Conservation (phyloP, 2,113 vertebrate species). For the Protobothrops mucrosquamatus region DNA sequence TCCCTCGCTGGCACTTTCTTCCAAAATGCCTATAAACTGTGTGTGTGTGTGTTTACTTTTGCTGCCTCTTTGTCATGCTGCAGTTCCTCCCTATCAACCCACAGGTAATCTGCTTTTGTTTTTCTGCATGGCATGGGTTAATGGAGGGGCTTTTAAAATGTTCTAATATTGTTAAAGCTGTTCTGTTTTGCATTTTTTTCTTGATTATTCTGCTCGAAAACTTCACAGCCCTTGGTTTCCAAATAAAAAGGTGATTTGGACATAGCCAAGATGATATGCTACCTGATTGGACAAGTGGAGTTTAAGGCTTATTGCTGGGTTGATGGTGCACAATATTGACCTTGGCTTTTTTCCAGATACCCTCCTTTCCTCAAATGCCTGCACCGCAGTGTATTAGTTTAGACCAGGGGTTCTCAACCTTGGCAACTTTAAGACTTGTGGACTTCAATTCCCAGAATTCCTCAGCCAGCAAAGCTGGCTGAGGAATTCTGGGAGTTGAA, state of each 20-base stretch:
- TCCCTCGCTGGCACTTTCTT: conserved; percentile 27
- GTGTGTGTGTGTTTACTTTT: conserved; percentile 52
- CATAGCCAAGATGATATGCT: conserved; percentile 33
- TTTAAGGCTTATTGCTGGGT: conserved; percentile 3
- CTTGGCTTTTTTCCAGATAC: not conserved
- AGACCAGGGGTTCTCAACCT: no score
- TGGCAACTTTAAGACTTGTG: no score
- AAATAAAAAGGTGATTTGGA: conserved; percentile 47
- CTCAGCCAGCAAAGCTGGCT: no score
- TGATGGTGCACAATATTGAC: not conserved
- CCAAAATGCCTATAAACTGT: conserved; percentile 36
- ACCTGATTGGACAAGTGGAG: not conserved
- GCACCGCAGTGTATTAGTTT: not conserved
- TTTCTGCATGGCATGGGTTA: conserved; percentile 44
- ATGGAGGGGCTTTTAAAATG: conserved; percentile 43
- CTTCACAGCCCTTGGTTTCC: conserved; percentile 32
- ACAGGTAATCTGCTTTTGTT: conserved; percentile 78
- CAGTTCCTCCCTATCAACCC: conserved; percentile 84
- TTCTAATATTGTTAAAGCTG: conserved; percentile 28
- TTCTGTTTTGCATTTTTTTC: conserved; percentile 18
- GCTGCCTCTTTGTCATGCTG: conserved; percentile 68
- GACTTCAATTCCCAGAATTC: no score
- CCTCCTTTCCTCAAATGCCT: not conserved
- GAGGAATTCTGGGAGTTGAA: no score
- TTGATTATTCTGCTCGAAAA: conserved; percentile 35